Percentiles rank a stretch among this genome's conserved stretches.
Evolutionary conservation across 2,888 invertebrate genomes (phyloP).

Genomic region (Drosophila koepferae): DNA sequence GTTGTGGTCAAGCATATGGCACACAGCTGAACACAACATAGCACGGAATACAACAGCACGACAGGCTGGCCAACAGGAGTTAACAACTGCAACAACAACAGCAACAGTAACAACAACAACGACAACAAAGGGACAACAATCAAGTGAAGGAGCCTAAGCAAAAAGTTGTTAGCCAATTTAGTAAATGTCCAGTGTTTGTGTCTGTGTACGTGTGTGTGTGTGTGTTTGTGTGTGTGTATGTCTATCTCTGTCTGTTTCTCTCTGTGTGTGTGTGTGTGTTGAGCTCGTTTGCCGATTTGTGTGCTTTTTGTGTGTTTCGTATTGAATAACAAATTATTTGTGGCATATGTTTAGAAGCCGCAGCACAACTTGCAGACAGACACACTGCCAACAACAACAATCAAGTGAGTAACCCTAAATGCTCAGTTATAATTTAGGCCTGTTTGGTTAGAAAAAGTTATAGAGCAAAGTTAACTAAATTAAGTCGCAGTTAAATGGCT

Average conservation of each 20-base stretch:
- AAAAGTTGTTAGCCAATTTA: slow-evolving; percentile 78
- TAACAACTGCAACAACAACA: slow-evolving; percentile 11
- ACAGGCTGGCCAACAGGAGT: slow-evolving; percentile 50
- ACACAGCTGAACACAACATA: slow-evolving; percentile 33
- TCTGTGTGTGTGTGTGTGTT: slow-evolving; percentile 29
- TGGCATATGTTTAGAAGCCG: slow-evolving; percentile 67
- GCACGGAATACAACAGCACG: slow-evolving; percentile 16
- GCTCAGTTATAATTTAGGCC: slow-evolving; percentile 45
- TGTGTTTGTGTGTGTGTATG: slow-evolving; percentile 2
- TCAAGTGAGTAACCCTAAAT: slow-evolving; percentile 40
- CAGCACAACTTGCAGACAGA: slow-evolving; percentile 26
- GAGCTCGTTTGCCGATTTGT: slow-evolving; percentile 73
- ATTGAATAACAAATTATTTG: slow-evolving; percentile 79
- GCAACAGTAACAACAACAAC: slow-evolving; percentile 12
- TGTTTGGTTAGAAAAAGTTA: slow-evolving; percentile 38
- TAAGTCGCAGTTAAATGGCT: slow-evolving; percentile 40
- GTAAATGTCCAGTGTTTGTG: slow-evolving; percentile 62
- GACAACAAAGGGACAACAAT: slow-evolving; percentile 33
- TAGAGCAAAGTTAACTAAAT: slow-evolving; percentile 49
- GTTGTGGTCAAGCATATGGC: slow-evolving; percentile 66
- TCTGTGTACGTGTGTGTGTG: slow-evolving; percentile 64
- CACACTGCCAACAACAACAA: slow-evolving; percentile 13
- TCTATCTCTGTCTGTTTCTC: not conserved
- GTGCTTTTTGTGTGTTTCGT: slow-evolving; percentile 73
- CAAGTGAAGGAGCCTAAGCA: slow-evolving; percentile 43